Percentiles rank a stretch among this genome's conserved stretches.
Conservation (phyloP, 2,888 invertebrate species). For the Margaritifera margaritifera region DNA sequence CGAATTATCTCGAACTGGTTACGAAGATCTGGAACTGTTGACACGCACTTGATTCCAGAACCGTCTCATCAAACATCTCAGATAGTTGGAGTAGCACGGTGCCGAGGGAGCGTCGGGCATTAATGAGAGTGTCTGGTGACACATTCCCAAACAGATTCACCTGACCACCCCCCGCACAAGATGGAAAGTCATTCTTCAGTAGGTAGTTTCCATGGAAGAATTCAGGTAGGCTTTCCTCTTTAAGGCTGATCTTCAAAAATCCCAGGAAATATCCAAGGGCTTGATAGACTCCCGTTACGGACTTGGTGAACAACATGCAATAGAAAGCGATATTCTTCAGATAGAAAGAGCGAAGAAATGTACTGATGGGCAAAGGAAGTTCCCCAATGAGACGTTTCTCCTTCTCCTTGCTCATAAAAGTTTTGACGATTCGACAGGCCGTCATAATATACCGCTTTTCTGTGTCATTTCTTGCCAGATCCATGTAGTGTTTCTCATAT, state of each 20-base stretch:
- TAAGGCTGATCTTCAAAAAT: constrained; percentile 16
- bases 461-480: constrained; percentile 24
- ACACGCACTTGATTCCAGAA: too few relatives aligned
- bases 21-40: too few relatives aligned
- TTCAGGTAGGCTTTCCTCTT: constrained; percentile 21
- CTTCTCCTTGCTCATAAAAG: constrained; percentile 6
- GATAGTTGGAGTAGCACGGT: too few relatives aligned
- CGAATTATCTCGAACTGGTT: too few relatives aligned
- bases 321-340: constrained; percentile 39
- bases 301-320: constrained; percentile 10
- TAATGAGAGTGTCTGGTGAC: too few relatives aligned
- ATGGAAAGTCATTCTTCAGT: too few relatives aligned
- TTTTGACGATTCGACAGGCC: constrained; percentile 40
- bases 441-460: constrained; percentile 36
- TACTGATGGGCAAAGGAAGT: constrained; percentile 15
- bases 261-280: constrained; percentile 26
- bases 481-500: constrained; percentile 42
- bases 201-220: constrained; percentile 13
- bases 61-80: too few relatives aligned
- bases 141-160: too few relatives aligned
- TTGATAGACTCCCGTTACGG: constrained; percentile 14
- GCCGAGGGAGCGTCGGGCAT: too few relatives aligned
- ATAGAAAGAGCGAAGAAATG: constrained; percentile 32
- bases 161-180: too few relatives aligned
- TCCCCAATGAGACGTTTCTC: not conserved